Base-by-base conservation (phyloP, 2,113 vertebrate genomes). In the Nycticorax nycticorax region DNA sequence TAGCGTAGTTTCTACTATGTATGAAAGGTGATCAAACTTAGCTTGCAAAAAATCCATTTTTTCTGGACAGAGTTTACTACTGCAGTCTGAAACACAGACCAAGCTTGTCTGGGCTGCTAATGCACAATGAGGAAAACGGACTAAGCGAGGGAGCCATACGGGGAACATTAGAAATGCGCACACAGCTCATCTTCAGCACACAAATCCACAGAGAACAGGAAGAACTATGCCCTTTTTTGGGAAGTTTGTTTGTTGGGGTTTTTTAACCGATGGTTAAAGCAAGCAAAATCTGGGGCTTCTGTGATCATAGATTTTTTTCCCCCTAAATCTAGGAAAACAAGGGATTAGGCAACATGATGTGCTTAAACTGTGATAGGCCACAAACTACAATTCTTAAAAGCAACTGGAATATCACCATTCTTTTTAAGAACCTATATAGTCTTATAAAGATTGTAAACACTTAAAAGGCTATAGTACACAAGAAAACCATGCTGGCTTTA, bases 41-140 rank as follows among this genome's bases (percentile, higher is more conserved):
- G n/a, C 35, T n/a, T 57, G 27, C 2, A 3, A 32, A 56, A 78
- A 53, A 18, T 2, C 0, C 3, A 1, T 9, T 56, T 67, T 73
- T 93, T 66, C 69, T 82, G 32, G 32, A 71, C 19, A 77, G 15
- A 85, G 48, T 74, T 89, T 48, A 71, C 19, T 63, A 45, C 0
- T 33, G 26, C 39, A 81, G 35, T 26, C 39, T 69, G 52, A 77
- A 92, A 75, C 27, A 69, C 27, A 71, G 27, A 47, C 33, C 59
- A 69, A 52, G 32, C 17, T 55, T 59, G 32, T 33, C 8, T 56
- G 37, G 26, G 48, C 28, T 74, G 28, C 43, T 76, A 89, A 68
- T 28, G 14, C 20, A 56, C 30, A 41, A 20, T 7, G 48, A 82
- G 39, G 28, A 60, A 60, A 73, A 87, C 64, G 9, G 39, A 77